Conservation (phyloP, 2,113 vertebrate species). For the Odocoileus hemionus region DNA sequence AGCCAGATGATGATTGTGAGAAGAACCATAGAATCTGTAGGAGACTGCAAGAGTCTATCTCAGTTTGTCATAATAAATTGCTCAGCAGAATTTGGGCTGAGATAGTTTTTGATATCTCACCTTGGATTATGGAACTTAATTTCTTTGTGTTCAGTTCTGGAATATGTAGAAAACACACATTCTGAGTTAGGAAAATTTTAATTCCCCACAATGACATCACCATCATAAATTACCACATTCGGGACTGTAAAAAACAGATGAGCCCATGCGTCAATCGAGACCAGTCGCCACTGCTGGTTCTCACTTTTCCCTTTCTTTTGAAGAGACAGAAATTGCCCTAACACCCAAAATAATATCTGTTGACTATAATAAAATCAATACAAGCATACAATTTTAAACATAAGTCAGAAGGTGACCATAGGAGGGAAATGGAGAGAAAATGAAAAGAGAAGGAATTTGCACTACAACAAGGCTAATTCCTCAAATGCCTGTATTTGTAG, state of each 20-base stretch:
- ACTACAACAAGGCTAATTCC: not conserved
- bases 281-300: not conserved
- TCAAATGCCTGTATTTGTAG: not conserved
- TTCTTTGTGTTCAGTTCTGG: conserved; percentile 40
- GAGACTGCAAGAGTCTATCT: not conserved
- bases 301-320: conserved; percentile 41
- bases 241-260: conserved; percentile 51
- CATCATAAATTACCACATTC: conserved; percentile 52
- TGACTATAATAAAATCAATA: conserved; percentile 34
- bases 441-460: not conserved
- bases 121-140: not conserved
- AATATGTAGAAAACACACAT: conserved; percentile 13
- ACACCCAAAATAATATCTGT: conserved; percentile 24
- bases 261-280: not conserved
- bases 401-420: not conserved
- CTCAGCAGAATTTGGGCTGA: not conserved
- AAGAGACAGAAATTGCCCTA: conserved; percentile 19
- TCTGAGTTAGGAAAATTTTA: conserved; percentile 52
- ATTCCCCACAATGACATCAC: conserved; percentile 40
- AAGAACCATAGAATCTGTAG: not conserved
- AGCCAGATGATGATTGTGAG: not conserved
- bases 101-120: not conserved
- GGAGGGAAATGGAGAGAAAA: not conserved
- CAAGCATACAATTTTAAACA: not conserved
- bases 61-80: not conserved